Percentiles rank a stretch among this genome's conserved stretches.
These are phyloP conservation scores for Hedychridium roseum DNA, from an alignment of 2,888 invertebrate species.

Conservation along the genomic window DNA sequence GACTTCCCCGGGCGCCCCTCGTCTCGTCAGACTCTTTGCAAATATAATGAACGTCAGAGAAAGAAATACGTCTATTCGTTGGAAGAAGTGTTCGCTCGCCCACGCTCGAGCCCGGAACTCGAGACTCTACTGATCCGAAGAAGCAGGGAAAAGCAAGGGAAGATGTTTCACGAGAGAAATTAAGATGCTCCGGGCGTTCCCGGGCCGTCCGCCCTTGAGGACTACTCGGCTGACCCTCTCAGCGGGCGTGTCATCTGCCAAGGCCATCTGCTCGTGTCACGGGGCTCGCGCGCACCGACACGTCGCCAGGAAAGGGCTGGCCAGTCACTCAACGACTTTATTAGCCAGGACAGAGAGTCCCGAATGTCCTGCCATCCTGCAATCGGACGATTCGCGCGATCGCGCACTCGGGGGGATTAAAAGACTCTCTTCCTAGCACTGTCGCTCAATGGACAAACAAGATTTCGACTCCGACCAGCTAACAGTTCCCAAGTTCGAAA, in stretches of 20 bases:
- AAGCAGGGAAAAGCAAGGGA: neutral
- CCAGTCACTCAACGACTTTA: conserved; percentile 53
- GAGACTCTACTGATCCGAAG: too few relatives aligned
- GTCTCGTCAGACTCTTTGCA: too few relatives aligned
- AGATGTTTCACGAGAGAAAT: conserved; percentile 33
- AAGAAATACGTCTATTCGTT: too few relatives aligned
- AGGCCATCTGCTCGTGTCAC: conserved; percentile 50
- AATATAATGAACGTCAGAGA: too few relatives aligned
- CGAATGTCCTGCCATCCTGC: conserved; percentile 19
- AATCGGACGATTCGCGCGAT: conserved; percentile 48
- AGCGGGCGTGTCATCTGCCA: conserved; percentile 49
- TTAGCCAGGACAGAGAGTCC: conserved; percentile 33
- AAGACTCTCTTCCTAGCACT: too few relatives aligned
- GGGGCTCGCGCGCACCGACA: conserved; percentile 2
- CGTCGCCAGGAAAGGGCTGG: conserved; percentile 13
- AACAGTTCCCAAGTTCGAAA: too few relatives aligned
- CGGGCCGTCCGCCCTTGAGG: conserved; percentile 25
- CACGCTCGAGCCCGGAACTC: too few relatives aligned
- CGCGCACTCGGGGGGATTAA: conserved; percentile 36
- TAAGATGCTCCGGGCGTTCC: conserved; percentile 46
- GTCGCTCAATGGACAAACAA: too few relatives aligned
- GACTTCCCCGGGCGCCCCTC: too few relatives aligned
- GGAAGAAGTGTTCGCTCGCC: too few relatives aligned
- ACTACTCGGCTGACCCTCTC: conserved; percentile 43
- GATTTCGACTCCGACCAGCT: too few relatives aligned